These are phyloP conservation scores for Corythaeola cristata DNA, from an alignment of 2,113 vertebrate species.

Conservation along the genomic window DNA sequence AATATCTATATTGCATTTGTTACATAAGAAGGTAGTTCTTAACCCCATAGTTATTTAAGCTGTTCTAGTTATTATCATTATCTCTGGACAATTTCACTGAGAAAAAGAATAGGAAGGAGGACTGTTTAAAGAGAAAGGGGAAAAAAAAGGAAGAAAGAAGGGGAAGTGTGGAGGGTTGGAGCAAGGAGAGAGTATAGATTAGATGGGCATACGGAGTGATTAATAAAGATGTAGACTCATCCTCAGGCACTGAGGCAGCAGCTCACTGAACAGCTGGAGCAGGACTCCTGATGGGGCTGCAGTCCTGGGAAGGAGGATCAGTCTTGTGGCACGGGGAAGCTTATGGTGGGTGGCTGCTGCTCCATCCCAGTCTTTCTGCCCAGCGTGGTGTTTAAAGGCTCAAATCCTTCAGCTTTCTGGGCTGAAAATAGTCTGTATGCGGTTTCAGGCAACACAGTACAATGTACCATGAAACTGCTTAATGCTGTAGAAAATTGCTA, in stretches of 20 bases:
- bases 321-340: neutral
- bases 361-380: neutral
- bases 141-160: neutral
- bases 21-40: neutral
- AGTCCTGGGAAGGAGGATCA: neutral
- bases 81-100: neutral
- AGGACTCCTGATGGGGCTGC: neutral
- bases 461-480: conserved; percentile 51
- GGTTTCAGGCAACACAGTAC: conserved; percentile 3
- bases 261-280: neutral
- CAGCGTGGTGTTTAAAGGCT: neutral
- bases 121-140: neutral
- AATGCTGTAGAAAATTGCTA: conserved; percentile 63
- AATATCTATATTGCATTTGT: neutral
- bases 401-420: neutral
- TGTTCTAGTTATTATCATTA: neutral
- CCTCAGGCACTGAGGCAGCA: neutral
- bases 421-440: neutral
- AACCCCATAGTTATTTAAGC: neutral
- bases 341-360: neutral
- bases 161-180: neutral
- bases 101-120: neutral
- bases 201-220: neutral
- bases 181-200: neutral
- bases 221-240: neutral